Percentiles rank a stretch among this genome's conserved stretches.
Evolutionary conservation across 35 echinoderm and acorn worm species (phyloP).

Genomic region (Eucidaris tribuloides): DNA sequence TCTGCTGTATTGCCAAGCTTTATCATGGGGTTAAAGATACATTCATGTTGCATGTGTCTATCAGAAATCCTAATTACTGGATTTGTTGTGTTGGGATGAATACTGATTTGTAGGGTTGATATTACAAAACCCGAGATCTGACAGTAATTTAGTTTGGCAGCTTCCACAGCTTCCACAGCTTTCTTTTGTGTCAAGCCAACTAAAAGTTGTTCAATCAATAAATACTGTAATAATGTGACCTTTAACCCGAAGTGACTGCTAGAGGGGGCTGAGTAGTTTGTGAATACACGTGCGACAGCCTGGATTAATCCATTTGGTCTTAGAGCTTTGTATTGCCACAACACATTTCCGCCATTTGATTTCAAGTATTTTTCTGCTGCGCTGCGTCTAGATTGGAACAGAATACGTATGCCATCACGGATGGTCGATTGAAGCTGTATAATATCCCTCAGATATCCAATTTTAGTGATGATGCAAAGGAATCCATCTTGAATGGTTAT

Average conservation of each 20-base stretch:
- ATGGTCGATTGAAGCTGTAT: background rate
- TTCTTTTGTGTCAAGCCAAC: too few species aligned
- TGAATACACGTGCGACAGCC: slow-evolving; percentile 60
- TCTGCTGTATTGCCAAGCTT: slow-evolving; percentile 9
- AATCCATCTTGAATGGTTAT: too few species aligned
- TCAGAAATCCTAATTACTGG: slow-evolving; percentile 44
- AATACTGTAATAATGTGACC: too few species aligned
- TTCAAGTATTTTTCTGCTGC: slow-evolving; percentile 62
- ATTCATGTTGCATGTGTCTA: slow-evolving; percentile 24
- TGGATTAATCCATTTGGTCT: slow-evolving; percentile 42
- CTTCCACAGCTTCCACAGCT: too few species aligned
- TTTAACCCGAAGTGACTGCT: too few species aligned
- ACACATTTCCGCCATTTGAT: slow-evolving; percentile 42
- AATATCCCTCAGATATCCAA: too few species aligned
- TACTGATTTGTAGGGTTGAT: slow-evolving; percentile 56
- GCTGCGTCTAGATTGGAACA: too few species aligned
- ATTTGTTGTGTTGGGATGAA: slow-evolving; percentile 36
- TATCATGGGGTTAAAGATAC: slow-evolving; percentile 23
- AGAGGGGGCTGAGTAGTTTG: slow-evolving; percentile 56
- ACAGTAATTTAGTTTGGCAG: slow-evolving; percentile 1
- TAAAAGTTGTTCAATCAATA: too few species aligned
- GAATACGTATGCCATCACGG: too few species aligned
- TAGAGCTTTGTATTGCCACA: slow-evolving; percentile 44
- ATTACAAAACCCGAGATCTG: slow-evolving; percentile 53
- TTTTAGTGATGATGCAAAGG: too few species aligned